Evolutionary conservation across 2,797 vertebrate species (phyloP).

Genomic region (Acanthiza pusilla): DNA sequence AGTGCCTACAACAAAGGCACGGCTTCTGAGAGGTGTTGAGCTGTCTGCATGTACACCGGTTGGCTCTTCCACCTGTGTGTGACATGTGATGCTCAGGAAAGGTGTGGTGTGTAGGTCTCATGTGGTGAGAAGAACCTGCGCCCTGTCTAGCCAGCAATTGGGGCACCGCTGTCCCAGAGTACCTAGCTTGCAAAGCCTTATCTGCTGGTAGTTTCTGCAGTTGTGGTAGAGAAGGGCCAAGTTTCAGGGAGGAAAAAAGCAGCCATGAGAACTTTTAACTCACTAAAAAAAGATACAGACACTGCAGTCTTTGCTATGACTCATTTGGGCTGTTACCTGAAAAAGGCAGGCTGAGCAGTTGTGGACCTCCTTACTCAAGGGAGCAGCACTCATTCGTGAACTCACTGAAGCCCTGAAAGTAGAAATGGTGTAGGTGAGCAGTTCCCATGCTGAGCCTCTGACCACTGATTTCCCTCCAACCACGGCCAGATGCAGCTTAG

Average conservation of each 20-base stretch:
- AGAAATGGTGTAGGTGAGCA: neutral
- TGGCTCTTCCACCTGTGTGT: neutral
- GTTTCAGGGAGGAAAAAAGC: slow-evolving; percentile 23
- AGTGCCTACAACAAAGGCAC: neutral
- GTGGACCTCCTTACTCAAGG: slow-evolving; percentile 18
- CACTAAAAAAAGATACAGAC: slow-evolving; percentile 33
- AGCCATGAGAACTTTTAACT: slow-evolving; percentile 24
- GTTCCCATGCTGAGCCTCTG: neutral
- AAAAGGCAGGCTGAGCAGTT: neutral
- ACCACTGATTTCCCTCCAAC: neutral
- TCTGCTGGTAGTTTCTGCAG: neutral
- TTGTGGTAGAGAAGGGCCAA: neutral
- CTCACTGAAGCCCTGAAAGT: slow-evolving; percentile 13
- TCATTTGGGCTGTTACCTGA: slow-evolving; percentile 29
- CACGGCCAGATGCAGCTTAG: neutral
- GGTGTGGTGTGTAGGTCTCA: neutral
- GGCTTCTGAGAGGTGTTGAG: neutral
- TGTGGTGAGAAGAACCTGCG: neutral
- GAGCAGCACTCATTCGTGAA: neutral
- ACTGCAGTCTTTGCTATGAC: slow-evolving; percentile 40
- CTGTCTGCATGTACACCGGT: neutral
- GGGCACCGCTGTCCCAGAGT: neutral
- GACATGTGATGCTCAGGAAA: neutral
- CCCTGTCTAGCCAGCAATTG: neutral
- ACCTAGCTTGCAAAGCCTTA: neutral